Base-by-base conservation (phyloP, 2,113 vertebrate genomes). In the Ranitomeya imitator region DNA sequence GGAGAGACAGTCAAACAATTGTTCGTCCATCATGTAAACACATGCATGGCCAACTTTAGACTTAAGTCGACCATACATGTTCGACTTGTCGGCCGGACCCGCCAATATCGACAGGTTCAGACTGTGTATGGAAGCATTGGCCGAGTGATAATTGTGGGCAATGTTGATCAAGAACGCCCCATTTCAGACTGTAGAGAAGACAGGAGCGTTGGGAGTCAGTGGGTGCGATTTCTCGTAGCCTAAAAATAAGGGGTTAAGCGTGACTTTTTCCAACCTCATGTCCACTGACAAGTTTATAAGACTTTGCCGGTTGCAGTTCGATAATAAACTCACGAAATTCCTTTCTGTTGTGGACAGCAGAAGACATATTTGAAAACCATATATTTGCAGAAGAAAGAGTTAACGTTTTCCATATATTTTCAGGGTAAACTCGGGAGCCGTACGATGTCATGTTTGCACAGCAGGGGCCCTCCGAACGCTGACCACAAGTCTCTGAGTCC, bases 401-500 rank as follows among this genome's bases (percentile, higher is more conserved):
- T 83, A 83, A n/a, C 23, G 19, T 67, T 63, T 16, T 31, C 63
- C 37, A 45, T 54, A 54, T 83, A 69, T 69, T 83, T 69, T 26
- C 26, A 23, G 45, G 23, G 81, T 51, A 67, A 52, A 83, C 23
- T 13, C 13, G 2, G 45, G 63, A 81, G 45, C 61, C 78, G 31
- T 23, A 45, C 6, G 0, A 79, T 54, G 78, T 69, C 51, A 59
- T 80, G 63, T 71, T 87, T 80, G 77, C 61, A 87, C 52, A 57
- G 51, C 86, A 59, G 86, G 23, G 86, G 61, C 86, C 60, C 78
- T 71, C 23, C 19, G 19, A 18, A 19, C 51, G 45, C 57, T 86
- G 86, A 80, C 86, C 86, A 87, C 86, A 80, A 71, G 60, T 69
- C 76, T n/a, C 76, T 31, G 9, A 37, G 76, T 63, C 86, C 86